A percentile compares a stretch with the other conserved stretches of the same genome.
Evolutionary conservation across 2,888 invertebrate genomes (phyloP).

Genomic region (Apodemia hepburni): DNA sequence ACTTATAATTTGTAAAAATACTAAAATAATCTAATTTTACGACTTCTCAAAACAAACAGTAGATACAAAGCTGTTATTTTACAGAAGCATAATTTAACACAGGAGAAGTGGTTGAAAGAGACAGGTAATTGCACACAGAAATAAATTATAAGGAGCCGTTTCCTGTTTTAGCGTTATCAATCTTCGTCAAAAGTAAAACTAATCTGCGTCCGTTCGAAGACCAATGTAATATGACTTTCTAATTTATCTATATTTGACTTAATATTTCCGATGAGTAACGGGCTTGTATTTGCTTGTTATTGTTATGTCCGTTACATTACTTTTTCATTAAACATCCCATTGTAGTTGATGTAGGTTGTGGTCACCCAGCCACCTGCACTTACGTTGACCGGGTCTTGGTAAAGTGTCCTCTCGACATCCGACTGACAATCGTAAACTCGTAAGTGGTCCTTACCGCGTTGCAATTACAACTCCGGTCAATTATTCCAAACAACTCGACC

Average conservation of each 20-base stretch:
- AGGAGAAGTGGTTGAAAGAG: conserved; percentile 5
- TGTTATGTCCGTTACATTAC: conserved; percentile 45
- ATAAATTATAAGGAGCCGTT: conserved; percentile 13
- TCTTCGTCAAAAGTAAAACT: conserved; percentile 24
- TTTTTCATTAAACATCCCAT: conserved; percentile 51
- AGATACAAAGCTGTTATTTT: neutral
- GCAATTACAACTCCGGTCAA: conserved; percentile 43
- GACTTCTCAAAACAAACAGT: neutral
- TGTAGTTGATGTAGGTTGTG: conserved; percentile 59
- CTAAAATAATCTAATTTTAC: neutral
- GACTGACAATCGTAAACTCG: conserved; percentile 30
- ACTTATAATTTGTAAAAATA: no score
- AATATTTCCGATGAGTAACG: conserved; percentile 48
- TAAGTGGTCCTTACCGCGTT: conserved; percentile 40
- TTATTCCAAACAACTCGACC: conserved; percentile 43
- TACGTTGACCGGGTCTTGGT: conserved; percentile 46
- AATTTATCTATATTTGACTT: conserved; percentile 25
- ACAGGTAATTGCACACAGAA: conserved; percentile 2
- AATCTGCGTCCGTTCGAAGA: conserved; percentile 27
- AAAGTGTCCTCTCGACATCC: conserved; percentile 36
- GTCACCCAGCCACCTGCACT: conserved; percentile 41
- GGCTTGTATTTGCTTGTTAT: conserved; percentile 49
- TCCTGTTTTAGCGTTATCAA: conserved; percentile 11
- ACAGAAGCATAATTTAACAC: conserved; percentile 9
- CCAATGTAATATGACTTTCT: conserved; percentile 37